A percentile compares a stretch with the other conserved stretches of the same genome.
Evolutionary conservation across 2,888 invertebrate species (phyloP).

Genomic region (Brachypterus glaber): DNA sequence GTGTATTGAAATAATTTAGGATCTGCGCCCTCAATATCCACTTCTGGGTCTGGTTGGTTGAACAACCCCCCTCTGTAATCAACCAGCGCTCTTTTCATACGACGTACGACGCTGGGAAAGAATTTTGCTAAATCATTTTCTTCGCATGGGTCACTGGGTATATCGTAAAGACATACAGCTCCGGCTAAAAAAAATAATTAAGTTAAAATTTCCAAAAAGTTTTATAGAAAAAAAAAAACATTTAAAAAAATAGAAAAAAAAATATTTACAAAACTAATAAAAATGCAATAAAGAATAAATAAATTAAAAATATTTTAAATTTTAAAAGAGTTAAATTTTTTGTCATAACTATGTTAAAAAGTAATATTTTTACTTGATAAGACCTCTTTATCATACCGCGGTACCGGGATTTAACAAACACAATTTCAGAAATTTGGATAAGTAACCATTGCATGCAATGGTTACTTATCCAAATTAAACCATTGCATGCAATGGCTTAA

Average conservation of each 20-base stretch:
- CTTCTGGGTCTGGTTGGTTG: slow-evolving; percentile 45
- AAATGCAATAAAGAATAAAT: neutral
- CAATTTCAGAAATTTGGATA: too few relatives aligned
- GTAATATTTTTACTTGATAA: too few relatives aligned
- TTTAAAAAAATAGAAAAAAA: too few relatives aligned
- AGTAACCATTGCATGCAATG: too few relatives aligned
- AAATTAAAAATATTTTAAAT: neutral
- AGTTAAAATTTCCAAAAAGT: neutral
- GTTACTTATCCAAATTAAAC: too few relatives aligned
- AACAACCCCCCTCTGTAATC: slow-evolving; percentile 46
- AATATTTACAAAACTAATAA: too few relatives aligned
- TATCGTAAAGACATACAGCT: slow-evolving; percentile 64
- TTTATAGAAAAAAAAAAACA: neutral
- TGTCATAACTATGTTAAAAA: too few relatives aligned
- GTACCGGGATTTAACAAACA: too few relatives aligned
- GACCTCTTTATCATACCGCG: too few relatives aligned
- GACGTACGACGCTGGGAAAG: slow-evolving; percentile 45
- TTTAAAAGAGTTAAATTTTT: too few relatives aligned
- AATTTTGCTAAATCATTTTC: slow-evolving; percentile 54
- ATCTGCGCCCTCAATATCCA: slow-evolving; percentile 51
- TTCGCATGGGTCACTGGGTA: slow-evolving; percentile 72
- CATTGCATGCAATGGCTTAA: too few relatives aligned
- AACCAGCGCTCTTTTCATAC: slow-evolving; percentile 43
- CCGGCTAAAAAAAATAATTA: slow-evolving; percentile 39
- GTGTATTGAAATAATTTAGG: slow-evolving; percentile 61